Evolutionary conservation across 2,797 vertebrate species (phyloP), one percentile per base, ranked within the genome.

Genomic region (Phalanger gymnotis): DNA sequence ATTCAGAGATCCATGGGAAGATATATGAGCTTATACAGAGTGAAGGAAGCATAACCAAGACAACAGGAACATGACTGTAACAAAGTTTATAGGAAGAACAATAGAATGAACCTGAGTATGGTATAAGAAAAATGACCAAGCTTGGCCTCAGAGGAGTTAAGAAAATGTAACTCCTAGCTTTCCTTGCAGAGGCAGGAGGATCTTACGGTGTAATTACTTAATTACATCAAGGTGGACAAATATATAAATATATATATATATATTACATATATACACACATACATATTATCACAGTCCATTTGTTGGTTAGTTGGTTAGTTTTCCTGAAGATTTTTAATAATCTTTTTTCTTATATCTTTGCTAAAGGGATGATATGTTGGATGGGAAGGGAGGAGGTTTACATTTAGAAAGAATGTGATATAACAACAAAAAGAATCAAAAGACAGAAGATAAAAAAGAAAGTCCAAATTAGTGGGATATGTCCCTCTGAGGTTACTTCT

Each of bases 61-160:
- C 30, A 58, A 11, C 0, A 3, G 9, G 30, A 30, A 12, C 57
- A 55, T 31, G 30, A 31, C 10, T 58, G 2, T 31, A 30, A 31
- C 57, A 58, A 58, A 58, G 56, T 57, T 27, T 30, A 57, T 30
- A 28, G 57, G 30, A 58, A 58, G 30, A 31, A 12, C 57, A 30
- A 10, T 58, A 58, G 57, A 58, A 58, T 58, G 30, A 11, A 58
- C 10, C 57, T 31, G 57, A 58, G 30, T 58, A 13, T 31, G 12
- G 30, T 31, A 5, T 58, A 12, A 58, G 1, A 31, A 58, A 9
- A 58, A 31, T 58, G 28, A 58, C 10, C 10, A 31, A 58, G 28
- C 99, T 93, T 99, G 99, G 25, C 99, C 98, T 99, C 99, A 95
- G 61, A 97, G 96, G 94, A 93, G 94, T 28, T 47, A 97, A 95